Base-by-base conservation (phyloP, 2,113 vertebrate genomes). In the Aleadryas rufinucha region DNA sequence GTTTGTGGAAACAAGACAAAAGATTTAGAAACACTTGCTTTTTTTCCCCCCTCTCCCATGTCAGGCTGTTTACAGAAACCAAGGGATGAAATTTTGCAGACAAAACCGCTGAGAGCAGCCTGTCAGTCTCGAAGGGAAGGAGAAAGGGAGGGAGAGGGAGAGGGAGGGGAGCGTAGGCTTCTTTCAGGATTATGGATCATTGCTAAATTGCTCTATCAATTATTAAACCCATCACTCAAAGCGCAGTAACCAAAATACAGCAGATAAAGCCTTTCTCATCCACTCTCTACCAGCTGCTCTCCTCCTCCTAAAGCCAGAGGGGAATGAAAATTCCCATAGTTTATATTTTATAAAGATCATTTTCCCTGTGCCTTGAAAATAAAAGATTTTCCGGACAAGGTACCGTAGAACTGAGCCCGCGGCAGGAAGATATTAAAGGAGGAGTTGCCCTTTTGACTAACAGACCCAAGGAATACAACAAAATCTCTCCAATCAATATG, bases 171-270 rank as follows among this genome's bases (percentile, higher is more conserved):
- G 79, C 8, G 30, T 68, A 91, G 79, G 75, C 74, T 92, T 96
- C 82, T 93, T 97, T 96, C 70, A 68, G 93, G 89, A 96, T 96
- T 97, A 96, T 94, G 90, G 94, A 97, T 94, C 97, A 97, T 93
- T 95, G 89, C 92, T 93, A 96, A 95, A 95, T 92, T 97, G 90
- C 94, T 96, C 94, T 96, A 96, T 97, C 97, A 95, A 95, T 97
- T 97, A 97, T 93, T 94, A 97, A 95, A 95, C 93, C 93, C 90
- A 94, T 95, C 91, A 95, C 77, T 95, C 92, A 96, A 95, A 88
- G 89, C 11, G 0, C 88, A 95, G 95, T 91, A 95, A 97, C 95
- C 93, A 93, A 97, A 97, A 95, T 91, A 94, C 8, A 94, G 82
- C 89, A 96, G 86, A 95, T 92, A 92, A 96, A 97, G 95, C 95